Conservation (phyloP, 2,113 vertebrate genomes). For the Epinephelus lanceolatus region DNA sequence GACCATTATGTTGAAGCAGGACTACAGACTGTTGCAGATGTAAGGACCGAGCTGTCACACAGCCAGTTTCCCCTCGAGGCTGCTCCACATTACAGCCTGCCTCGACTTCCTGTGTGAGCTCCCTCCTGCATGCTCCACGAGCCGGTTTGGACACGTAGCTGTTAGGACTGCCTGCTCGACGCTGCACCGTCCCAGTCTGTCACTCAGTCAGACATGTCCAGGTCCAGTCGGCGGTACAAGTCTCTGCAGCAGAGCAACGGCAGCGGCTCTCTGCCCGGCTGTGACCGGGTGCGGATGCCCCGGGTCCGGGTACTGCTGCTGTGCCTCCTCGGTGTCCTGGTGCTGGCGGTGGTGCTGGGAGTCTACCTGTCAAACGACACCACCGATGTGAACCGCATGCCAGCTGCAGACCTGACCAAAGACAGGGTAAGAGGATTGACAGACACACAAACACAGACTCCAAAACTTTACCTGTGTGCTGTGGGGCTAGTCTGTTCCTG, state of each 20-base stretch:
- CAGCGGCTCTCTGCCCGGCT: conserved; percentile 56
- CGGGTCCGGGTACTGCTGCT: conserved; percentile 78
- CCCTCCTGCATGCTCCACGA: conserved; percentile 16
- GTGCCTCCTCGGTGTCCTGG: conserved; percentile 76
- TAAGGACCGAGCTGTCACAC: neutral
- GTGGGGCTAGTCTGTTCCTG: neutral
- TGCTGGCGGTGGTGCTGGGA: conserved; percentile 78
- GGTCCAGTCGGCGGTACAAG: conserved; percentile 76
- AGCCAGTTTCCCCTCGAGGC: neutral
- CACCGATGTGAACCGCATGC: conserved; percentile 32
- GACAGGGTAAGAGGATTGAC: conserved; percentile 77
- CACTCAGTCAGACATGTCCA: conserved; percentile 73
- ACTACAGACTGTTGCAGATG: neutral
- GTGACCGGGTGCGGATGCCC: conserved; percentile 67
- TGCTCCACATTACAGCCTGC: neutral
- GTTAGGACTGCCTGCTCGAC: neutral
- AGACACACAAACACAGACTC: neutral
- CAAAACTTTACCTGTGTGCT: neutral
- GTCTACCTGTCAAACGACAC: conserved; percentile 79
- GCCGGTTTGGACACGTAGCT: conserved; percentile 68
- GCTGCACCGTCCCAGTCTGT: neutral
- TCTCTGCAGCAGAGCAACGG: conserved; percentile 63
- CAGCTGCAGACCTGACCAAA: conserved; percentile 63
- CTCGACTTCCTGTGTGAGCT: conserved; percentile 54
- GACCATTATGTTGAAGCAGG: neutral